These are phyloP conservation scores for Labeo rohita DNA, from an alignment of 2,113 vertebrate genomes.

Conservation along the genomic window DNA sequence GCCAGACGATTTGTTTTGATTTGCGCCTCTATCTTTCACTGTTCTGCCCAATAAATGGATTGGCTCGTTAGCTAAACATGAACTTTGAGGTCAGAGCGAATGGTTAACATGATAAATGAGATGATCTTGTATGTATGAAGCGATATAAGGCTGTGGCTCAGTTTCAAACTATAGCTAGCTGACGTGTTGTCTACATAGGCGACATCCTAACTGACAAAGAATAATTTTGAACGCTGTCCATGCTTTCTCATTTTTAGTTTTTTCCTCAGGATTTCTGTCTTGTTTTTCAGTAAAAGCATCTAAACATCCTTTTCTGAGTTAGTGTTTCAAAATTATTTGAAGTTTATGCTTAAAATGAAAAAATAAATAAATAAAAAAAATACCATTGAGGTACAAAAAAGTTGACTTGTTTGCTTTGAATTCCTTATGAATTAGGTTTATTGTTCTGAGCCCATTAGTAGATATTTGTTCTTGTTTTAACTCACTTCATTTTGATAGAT, in stretches of 20 bases:
- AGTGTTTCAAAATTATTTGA: neutral
- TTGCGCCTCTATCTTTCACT: neutral
- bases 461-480: slow-evolving; percentile 1
- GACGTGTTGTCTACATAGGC: neutral
- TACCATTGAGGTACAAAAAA: neutral
- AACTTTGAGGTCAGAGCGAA: neutral
- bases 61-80: slow-evolving; percentile 42
- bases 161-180: neutral
- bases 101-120: slow-evolving; percentile 9
- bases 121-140: neutral
- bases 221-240: no score
- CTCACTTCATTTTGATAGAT: neutral
- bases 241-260: neutral
- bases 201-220: neutral
- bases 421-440: neutral
- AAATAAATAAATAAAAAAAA: neutral
- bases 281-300: neutral
- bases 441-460: neutral
- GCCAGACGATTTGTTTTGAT: slow-evolving; percentile 33
- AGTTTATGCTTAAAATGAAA: neutral
- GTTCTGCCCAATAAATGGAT: slow-evolving; percentile 25
- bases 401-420: neutral
- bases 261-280: neutral
- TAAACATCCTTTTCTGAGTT: neutral
- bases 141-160: neutral